Conservation (phyloP, 2,888 invertebrate species). For the Crocallis elinguaria region DNA sequence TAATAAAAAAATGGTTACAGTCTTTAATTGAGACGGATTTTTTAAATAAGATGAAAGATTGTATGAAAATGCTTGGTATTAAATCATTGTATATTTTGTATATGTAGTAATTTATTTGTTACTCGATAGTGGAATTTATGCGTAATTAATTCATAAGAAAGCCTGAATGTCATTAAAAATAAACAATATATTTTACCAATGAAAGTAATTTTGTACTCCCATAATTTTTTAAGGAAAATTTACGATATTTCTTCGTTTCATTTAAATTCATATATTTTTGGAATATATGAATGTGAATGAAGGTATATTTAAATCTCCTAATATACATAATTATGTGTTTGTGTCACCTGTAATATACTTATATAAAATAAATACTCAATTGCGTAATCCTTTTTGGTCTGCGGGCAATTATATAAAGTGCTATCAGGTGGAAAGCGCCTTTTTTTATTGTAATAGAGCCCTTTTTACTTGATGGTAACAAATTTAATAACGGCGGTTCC, state of each 20-base stretch:
- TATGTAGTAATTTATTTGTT: slow-evolving; percentile 32
- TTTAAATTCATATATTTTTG: slow-evolving; percentile 28
- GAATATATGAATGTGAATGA: slow-evolving; percentile 43
- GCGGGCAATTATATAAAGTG: slow-evolving; percentile 30
- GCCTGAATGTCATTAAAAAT: slow-evolving; percentile 30
- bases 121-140: slow-evolving; percentile 31
- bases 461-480: neutral
- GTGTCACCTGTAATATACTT: slow-evolving; percentile 63
- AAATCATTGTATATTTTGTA: slow-evolving; percentile 38
- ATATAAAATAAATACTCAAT: slow-evolving; percentile 30
- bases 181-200: slow-evolving; percentile 47
- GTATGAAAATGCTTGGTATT: slow-evolving; percentile 24
- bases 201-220: slow-evolving; percentile 68
- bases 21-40: neutral
- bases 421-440: neutral
- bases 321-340: slow-evolving; percentile 52
- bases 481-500: neutral
- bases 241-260: slow-evolving; percentile 32
- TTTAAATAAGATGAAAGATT: neutral
- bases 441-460: neutral
- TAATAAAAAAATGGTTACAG: neutral
- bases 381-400: slow-evolving; percentile 47
- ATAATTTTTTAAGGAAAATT: slow-evolving; percentile 45
- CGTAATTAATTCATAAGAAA: slow-evolving; percentile 35
- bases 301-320: slow-evolving; percentile 34